phyloP scores from a whole-genome alignment of 35 echinoderm and acorn worm genomes.

The Ophiothrix spiculata region DNA sequence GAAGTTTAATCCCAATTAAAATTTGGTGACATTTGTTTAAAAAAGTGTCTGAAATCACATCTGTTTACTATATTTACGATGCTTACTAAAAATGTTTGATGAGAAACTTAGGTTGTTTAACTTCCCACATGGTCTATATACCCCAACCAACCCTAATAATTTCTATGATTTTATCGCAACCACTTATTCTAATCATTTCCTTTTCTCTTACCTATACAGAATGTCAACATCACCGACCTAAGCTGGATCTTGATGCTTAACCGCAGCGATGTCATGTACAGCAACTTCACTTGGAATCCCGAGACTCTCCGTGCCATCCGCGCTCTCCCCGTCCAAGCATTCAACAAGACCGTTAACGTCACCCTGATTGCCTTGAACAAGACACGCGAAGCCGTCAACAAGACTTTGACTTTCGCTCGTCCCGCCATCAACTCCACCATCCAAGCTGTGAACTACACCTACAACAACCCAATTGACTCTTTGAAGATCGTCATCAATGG shows the following conservation, averaged over 20 bases:
- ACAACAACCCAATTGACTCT: constrained; percentile 53
- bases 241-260: constrained; percentile 76
- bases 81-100: too few relatives aligned
- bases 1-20: too few relatives aligned
- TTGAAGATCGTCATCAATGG: constrained; percentile 42
- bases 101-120: not conserved
- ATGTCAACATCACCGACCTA: constrained; percentile 68
- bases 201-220: constrained; percentile 28
- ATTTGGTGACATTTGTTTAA: too few relatives aligned
- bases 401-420: not conserved
- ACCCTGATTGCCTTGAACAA: constrained; percentile 50
- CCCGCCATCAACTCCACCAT: constrained; percentile 31
- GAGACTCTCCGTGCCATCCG: constrained; percentile 59
- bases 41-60: too few relatives aligned
- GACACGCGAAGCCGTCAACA: constrained; percentile 19
- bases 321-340: not conserved
- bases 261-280: constrained; percentile 87
- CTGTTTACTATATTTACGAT: too few relatives aligned
- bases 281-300: constrained; percentile 98
- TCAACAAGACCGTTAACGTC: constrained; percentile 53
- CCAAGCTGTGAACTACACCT: constrained; percentile 42
- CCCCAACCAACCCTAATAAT: too few relatives aligned
- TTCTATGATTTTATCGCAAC: too few relatives aligned
- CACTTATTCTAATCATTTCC: not conserved
- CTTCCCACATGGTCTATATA: not conserved